Percentiles rank a stretch among this genome's conserved stretches.
Conservation (phyloP, 2,797 vertebrate genomes). For the Acridotheres tristis region DNA sequence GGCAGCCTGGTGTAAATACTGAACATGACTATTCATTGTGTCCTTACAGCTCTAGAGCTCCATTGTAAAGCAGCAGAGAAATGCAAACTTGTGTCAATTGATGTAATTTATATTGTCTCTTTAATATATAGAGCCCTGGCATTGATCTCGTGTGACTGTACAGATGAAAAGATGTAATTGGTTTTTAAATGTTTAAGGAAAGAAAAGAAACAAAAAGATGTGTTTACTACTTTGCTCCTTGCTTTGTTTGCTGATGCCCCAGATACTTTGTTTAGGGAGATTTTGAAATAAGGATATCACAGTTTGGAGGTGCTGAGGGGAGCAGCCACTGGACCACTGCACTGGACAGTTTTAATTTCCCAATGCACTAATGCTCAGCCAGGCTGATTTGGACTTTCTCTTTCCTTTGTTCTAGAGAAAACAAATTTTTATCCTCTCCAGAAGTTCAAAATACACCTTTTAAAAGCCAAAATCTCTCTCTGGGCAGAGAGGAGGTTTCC, state of each 20-base stretch:
- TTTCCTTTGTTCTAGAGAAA: not conserved
- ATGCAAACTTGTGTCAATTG: conserved; percentile 79
- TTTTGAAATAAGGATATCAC: conserved; percentile 72
- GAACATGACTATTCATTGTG: conserved; percentile 42
- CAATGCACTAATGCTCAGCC: not conserved
- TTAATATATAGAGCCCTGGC: conserved; percentile 80
- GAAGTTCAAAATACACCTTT: not conserved
- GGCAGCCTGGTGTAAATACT: conserved; percentile 51
- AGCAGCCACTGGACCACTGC: not conserved
- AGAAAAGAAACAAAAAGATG: conserved; percentile 72
- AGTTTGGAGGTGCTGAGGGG: not conserved
- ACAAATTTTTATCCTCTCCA: not conserved
- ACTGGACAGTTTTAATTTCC: not conserved
- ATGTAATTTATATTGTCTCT: conserved; percentile 85
- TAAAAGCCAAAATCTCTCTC: not conserved
- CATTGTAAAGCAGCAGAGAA: conserved; percentile 56
- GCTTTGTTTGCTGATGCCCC: conserved; percentile 75
- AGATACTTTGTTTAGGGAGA: conserved; percentile 70
- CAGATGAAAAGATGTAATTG: conserved; percentile 80
- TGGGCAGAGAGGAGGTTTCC: not conserved
- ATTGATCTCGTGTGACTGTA: conserved; percentile 83
- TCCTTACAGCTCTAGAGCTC: conserved; percentile 43
- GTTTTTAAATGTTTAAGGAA: conserved; percentile 77
- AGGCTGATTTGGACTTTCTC: not conserved
- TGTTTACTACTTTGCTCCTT: conserved; percentile 79